These are phyloP conservation scores for Anguilla megastoma DNA, from an alignment of 2,797 vertebrate species.

Conservation along the genomic window DNA sequence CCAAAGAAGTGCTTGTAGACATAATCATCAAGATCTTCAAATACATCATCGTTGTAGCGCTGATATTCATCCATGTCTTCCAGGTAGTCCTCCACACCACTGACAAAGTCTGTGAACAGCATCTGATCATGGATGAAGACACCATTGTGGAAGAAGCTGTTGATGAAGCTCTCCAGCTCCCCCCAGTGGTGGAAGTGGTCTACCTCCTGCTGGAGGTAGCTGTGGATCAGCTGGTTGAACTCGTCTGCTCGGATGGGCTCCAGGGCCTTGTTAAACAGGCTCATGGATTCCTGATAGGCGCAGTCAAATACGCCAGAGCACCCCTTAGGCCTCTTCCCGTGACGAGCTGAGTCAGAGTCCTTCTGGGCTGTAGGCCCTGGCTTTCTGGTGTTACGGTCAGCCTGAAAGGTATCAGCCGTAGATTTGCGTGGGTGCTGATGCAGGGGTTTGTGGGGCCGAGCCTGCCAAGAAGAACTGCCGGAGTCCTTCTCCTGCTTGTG, in stretches of 20 bases:
- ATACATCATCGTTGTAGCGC: slow-evolving; percentile 69
- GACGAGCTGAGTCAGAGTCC: slow-evolving; percentile 48
- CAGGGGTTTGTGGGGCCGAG: slow-evolving; percentile 59
- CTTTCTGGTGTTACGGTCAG: slow-evolving; percentile 62
- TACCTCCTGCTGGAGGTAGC: slow-evolving; percentile 86
- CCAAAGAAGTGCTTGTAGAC: slow-evolving; percentile 90
- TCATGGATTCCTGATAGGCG: slow-evolving; percentile 82
- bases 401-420: slow-evolving; percentile 48
- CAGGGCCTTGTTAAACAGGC: slow-evolving; percentile 80
- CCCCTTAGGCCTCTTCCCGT: slow-evolving; percentile 65
- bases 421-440: slow-evolving; percentile 52
- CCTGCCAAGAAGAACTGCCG: slow-evolving; percentile 62
- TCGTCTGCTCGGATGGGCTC: slow-evolving; percentile 86
- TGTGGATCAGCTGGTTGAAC: slow-evolving; percentile 83
- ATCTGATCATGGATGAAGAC: slow-evolving; percentile 93
- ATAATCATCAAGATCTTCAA: slow-evolving; percentile 86
- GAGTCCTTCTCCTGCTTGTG: slow-evolving; percentile 53
- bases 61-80: slow-evolving; percentile 83
- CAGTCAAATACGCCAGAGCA: slow-evolving; percentile 84
- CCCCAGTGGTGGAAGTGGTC: slow-evolving; percentile 89
- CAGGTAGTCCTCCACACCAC: slow-evolving; percentile 86
- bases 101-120: slow-evolving; percentile 94
- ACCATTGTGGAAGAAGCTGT: slow-evolving; percentile 86
- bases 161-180: slow-evolving; percentile 86
- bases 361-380: slow-evolving; percentile 54